Percentiles rank a stretch among this genome's conserved stretches.
Conservation (phyloP, 2,797 vertebrate species). For the Cebuella pygmaea region DNA sequence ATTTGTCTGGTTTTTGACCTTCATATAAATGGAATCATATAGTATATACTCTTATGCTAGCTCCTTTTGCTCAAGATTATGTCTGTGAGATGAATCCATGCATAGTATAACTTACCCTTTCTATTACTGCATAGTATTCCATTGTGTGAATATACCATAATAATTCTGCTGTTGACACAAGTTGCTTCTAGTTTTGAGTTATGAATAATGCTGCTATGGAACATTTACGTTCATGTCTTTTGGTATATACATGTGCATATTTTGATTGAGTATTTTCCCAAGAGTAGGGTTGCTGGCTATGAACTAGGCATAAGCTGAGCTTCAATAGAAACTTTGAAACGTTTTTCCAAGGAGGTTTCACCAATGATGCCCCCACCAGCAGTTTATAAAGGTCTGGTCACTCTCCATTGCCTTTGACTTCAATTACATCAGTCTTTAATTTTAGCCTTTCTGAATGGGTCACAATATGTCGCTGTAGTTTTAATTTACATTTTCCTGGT, state of each 20-base stretch:
- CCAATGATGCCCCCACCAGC: not conserved
- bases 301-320: not conserved
- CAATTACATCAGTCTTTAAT: not conserved
- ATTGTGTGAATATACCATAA: not conserved
- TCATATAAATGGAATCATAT: not conserved
- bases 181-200: not conserved
- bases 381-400: not conserved
- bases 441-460: not conserved
- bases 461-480: not conserved
- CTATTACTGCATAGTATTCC: not conserved
- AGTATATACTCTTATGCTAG: not conserved
- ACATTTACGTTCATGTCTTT: not conserved
- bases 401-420: not conserved
- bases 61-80: not conserved
- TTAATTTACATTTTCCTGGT: not conserved
- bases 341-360: not conserved
- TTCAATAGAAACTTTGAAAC: not conserved
- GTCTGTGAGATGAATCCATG: not conserved
- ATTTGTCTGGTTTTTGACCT: not conserved
- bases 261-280: not conserved
- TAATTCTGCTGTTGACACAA: not conserved
- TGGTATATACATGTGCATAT: rapidly evolving
- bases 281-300: not conserved
- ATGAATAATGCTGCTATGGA: not conserved
- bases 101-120: not conserved